Conservation (phyloP, 2,113 vertebrate species). For the Uropsilus gracilis region DNA sequence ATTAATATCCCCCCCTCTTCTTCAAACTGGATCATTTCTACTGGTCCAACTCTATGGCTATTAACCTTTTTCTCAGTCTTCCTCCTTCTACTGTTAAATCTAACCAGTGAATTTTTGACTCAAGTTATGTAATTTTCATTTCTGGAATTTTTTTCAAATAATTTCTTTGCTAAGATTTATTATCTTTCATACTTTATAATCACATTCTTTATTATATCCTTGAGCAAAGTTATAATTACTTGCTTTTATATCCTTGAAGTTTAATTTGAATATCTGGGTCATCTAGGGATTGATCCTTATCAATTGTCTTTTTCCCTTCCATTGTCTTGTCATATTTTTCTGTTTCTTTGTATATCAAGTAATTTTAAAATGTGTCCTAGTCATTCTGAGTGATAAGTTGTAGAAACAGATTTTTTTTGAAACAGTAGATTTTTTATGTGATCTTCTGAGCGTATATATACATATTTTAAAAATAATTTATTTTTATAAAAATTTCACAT, state of each 20-base stretch:
- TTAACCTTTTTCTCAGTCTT: background rate
- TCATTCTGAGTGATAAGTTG: background rate
- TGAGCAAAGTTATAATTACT: background rate
- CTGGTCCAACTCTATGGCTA: background rate
- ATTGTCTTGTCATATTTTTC: background rate
- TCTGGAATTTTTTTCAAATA: background rate
- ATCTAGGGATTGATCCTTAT: background rate
- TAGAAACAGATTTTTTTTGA: no score
- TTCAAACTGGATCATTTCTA: background rate
- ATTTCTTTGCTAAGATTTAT: background rate
- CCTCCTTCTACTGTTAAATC: background rate
- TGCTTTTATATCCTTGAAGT: background rate
- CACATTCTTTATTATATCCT: background rate
- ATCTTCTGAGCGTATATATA: background rate
- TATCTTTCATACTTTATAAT: background rate
- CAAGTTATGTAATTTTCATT: background rate
- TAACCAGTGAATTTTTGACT: background rate
- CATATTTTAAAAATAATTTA: no score
- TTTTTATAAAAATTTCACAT: no score
- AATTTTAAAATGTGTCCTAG: background rate
- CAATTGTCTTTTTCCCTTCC: background rate
- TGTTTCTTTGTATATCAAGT: background rate
- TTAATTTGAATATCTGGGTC: background rate
- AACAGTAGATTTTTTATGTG: background rate
- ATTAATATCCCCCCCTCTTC: background rate